Base-by-base conservation (phyloP, 2,888 invertebrate genomes). In the Cephonodes hylas region DNA sequence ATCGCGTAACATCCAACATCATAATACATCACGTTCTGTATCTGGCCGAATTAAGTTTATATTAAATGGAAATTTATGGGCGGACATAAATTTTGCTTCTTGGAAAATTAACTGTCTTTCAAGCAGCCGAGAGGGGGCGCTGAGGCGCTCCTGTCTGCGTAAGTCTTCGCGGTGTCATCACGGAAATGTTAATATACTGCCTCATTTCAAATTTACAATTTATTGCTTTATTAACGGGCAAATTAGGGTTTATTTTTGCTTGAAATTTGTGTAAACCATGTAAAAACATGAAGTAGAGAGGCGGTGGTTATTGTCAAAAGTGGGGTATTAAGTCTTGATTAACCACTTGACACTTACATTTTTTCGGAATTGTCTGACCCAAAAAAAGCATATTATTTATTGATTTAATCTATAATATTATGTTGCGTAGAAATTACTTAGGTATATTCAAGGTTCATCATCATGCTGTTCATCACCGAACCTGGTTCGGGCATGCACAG, bases 71-170 rank as follows among this genome's bases (percentile, higher is more conserved):
- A 46, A 61, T 58, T 61, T 58, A 61, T 61, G 61, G 45, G 58
- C 23, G 18, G 23, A 13, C 58, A 38, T 61, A 61, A 61, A 61
- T 61, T 61, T 61, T 61, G 48, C 38, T 60, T 60, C 38, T 38
- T 58, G 45, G 45, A 8, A 61, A 61, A 61, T 61, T 46, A 61
- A 61, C 58, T 61, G 58, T 58, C 61, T 38, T 38, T 45, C 58
- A 25, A 25, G 45, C 34, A 15, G 27, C 38, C 44, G 38, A 60
- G 48, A 25, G 53, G 25, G 18, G 59, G 38, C 38, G 4, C 38
- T n/a, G n/a, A 20, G n/a, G 25, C 20, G 27, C n/a, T 8, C 18
- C 6, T 42, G 38, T 27, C 42, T 53, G 10, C n/a, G 18, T 38
- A 38, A 38, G 1, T 31, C 13, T 18, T 15, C 7, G 10, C n/a